A percentile compares a stretch with the other conserved stretches of the same genome.
These are phyloP conservation scores for Cryptocephalus primarius DNA, from an alignment of 2,888 invertebrate species.

Conservation along the genomic window DNA sequence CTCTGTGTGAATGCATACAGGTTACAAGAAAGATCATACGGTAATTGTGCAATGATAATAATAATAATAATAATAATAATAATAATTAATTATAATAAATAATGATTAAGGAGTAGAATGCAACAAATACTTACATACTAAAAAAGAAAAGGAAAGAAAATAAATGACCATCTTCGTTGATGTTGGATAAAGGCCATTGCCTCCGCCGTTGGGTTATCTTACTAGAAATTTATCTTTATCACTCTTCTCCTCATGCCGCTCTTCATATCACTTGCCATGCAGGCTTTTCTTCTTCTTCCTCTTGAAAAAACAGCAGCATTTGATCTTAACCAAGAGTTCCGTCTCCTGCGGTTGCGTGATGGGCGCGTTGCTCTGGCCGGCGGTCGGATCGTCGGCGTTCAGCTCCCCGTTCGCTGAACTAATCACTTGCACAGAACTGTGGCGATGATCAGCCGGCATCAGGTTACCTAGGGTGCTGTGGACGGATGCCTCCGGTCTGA, in stretches of 20 bases:
- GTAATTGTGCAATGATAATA: no score
- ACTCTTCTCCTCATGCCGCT: not conserved
- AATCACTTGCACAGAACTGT: slow-evolving; percentile 97
- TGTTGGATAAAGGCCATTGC: no score
- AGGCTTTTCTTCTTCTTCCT: slow-evolving; percentile 61
- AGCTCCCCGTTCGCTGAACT: slow-evolving; percentile 95
- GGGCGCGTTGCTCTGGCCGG: slow-evolving; percentile 94
- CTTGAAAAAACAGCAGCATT: slow-evolving; percentile 97
- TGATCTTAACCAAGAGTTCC: slow-evolving; percentile 94
- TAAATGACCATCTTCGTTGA: no score
- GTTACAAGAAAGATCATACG: no score
- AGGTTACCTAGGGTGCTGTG: slow-evolving; percentile 73
- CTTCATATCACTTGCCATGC: not conserved
- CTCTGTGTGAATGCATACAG: no score
- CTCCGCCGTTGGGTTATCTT: no score
- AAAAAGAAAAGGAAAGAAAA: no score
- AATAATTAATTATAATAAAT: no score
- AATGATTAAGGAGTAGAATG: no score
- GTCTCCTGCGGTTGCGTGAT: slow-evolving; percentile 89
- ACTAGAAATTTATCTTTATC: no score
- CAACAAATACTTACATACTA: no score
- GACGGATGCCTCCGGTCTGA: slow-evolving; percentile 79
- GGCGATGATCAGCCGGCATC: slow-evolving; percentile 91
- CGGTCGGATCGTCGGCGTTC: slow-evolving; percentile 90
- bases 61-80: no score